These are phyloP conservation scores for Acromyrmex echinatior DNA, from an alignment of 1,140 invertebrate genomes.

Conservation along the genomic window DNA sequence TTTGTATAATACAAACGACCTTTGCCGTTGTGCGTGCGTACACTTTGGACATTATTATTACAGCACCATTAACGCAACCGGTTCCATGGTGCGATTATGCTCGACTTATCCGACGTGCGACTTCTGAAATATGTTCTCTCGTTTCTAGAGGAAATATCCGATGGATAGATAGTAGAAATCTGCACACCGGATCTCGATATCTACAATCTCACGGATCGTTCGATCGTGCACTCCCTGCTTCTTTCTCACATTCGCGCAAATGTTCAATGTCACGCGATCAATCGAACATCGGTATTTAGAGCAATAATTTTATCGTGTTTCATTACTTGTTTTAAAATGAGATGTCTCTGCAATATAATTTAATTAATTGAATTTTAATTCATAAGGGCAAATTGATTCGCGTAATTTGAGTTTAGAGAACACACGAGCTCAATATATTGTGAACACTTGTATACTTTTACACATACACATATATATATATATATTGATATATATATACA, in stretches of 20 bases:
- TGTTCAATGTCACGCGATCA: conserved; percentile 34
- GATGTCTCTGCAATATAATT: neutral
- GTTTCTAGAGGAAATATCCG: conserved; percentile 59
- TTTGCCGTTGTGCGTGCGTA: conserved; percentile 40
- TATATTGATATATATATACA: too few species aligned
- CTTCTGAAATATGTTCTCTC: conserved; percentile 36
- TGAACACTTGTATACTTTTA: neutral
- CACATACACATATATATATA: too few species aligned
- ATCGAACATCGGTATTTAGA: conserved; percentile 41
- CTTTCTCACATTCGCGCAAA: conserved; percentile 33
- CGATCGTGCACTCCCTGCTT: neutral
- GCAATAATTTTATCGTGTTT: conserved; percentile 11
- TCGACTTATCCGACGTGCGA: conserved; percentile 41
- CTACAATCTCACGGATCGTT: conserved; percentile 23
- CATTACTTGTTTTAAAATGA: neutral
- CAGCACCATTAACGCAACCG: conserved; percentile 62
- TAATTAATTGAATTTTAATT: conserved; percentile 8
- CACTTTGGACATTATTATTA: conserved; percentile 64
- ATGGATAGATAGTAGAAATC: conserved; percentile 50
- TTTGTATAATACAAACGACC: conserved; percentile 53
- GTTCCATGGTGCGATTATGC: conserved; percentile 63
- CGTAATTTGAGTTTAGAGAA: neutral
- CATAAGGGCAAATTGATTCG: neutral
- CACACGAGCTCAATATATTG: neutral
- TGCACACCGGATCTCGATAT: conserved; percentile 40